These are phyloP conservation scores for Aspidoscelis tigris DNA, from an alignment of 2,113 vertebrate genomes.

Conservation along the genomic window DNA sequence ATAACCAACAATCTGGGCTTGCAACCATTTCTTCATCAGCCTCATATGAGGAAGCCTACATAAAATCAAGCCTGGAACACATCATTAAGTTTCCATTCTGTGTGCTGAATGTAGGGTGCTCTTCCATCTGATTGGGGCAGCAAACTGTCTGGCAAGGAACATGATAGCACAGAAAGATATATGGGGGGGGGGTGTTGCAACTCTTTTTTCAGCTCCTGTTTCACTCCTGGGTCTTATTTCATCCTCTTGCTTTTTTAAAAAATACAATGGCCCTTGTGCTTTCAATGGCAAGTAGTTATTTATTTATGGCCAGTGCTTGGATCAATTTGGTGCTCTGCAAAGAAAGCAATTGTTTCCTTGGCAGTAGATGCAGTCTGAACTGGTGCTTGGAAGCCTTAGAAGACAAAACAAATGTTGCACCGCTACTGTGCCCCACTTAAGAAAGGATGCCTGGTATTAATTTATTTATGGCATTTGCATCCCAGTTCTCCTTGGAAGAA, in stretches of 20 bases:
- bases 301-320: not conserved
- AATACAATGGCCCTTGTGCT: too few relatives aligned
- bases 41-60: fast-evolving
- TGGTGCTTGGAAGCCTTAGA: too few relatives aligned
- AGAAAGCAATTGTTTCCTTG: not conserved
- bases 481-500: too few relatives aligned
- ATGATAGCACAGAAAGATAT: not conserved
- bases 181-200: not conserved
- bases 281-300: not conserved
- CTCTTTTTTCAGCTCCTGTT: not conserved
- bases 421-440: too few relatives aligned
- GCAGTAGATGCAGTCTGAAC: not conserved
- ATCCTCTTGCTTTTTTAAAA: not conserved
- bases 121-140: not conserved
- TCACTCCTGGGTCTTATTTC: not conserved
- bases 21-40: not conserved
- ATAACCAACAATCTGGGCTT: not conserved
- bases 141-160: not conserved
- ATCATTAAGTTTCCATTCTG: not conserved
- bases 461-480: too few relatives aligned
- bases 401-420: too few relatives aligned
- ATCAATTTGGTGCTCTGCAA: not conserved
- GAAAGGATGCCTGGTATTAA: too few relatives aligned
- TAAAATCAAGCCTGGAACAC: not conserved
- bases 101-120: not conserved